A percentile compares a stretch with the other conserved stretches of the same genome.
Conservation (phyloP, 1,140 invertebrate genomes). For the Papilio dardanus region DNA sequence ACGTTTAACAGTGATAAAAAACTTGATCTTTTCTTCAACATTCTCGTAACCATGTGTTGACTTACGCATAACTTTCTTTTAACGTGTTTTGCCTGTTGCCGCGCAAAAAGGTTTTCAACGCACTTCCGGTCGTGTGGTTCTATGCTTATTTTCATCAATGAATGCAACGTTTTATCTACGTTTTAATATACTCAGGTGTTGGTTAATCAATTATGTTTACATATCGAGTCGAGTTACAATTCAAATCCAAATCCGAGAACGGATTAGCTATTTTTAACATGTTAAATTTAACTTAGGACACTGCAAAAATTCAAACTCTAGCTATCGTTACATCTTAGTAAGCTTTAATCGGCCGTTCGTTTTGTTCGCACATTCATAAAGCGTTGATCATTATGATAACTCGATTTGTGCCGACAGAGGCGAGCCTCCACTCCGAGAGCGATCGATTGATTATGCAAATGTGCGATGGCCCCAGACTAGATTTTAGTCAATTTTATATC, state of each 20-base stretch:
- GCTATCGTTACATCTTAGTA: neutral
- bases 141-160: neutral
- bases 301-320: too few relatives aligned
- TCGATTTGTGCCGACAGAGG: neutral
- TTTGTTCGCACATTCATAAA: neutral
- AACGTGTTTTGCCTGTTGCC: slow-evolving; percentile 17
- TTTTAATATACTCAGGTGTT: neutral
- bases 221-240: neutral
- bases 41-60: slow-evolving; percentile 14
- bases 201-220: neutral
- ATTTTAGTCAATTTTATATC: neutral
- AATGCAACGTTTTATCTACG: neutral
- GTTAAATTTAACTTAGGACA: neutral
- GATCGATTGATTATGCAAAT: neutral
- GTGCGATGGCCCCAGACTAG: neutral
- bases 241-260: neutral
- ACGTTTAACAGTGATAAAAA: neutral
- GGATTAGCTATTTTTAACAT: neutral
- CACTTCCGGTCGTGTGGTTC: slow-evolving; percentile 2
- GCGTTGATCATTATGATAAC: neutral
- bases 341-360: neutral
- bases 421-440: neutral
- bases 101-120: slow-evolving; percentile 23
- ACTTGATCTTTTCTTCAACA: slow-evolving; percentile 8
- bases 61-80: slow-evolving; percentile 23